Conservation (phyloP, 2,113 vertebrate genomes). For the Saguinus imperator region DNA sequence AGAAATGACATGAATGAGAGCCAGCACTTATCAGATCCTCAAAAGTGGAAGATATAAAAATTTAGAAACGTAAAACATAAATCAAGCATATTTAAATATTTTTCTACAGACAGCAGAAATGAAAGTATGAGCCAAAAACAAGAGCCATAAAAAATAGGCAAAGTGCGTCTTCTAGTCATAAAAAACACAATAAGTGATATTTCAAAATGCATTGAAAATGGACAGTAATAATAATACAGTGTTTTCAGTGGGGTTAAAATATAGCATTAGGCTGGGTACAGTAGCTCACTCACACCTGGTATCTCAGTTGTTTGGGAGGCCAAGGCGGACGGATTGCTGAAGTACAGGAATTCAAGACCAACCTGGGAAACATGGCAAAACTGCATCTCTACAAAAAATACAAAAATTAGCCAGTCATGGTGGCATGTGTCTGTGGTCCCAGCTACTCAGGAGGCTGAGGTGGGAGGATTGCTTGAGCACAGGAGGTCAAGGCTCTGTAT, state of each 20-base stretch:
- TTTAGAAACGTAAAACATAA: not conserved
- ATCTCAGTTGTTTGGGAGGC: too few species aligned
- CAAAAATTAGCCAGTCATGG: too few species aligned
- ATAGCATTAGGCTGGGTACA: too few species aligned
- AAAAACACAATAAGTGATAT: not conserved
- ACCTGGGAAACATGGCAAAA: too few species aligned
- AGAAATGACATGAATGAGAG: not conserved
- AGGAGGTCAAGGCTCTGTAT: too few species aligned
- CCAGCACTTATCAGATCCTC: not conserved
- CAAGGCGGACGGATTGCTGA: too few species aligned
- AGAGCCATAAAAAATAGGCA: not conserved
- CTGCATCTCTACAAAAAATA: too few species aligned
- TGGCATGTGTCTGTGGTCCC: too few species aligned
- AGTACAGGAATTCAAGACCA: too few species aligned
- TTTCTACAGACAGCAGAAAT: not conserved
- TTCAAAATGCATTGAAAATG: not conserved
- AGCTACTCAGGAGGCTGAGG: too few species aligned
- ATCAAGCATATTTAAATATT: not conserved
- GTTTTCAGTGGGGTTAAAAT: not conserved
- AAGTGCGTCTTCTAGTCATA: not conserved
- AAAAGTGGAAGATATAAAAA: not conserved
- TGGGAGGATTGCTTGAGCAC: too few species aligned
- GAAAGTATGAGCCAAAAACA: not conserved
- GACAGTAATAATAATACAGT: not conserved
- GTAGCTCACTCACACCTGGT: too few species aligned